Evolutionary conservation across 1,140 invertebrate species (phyloP), one percentile per base, ranked within the genome.

Genomic region (Drosophila mauritiana): DNA sequence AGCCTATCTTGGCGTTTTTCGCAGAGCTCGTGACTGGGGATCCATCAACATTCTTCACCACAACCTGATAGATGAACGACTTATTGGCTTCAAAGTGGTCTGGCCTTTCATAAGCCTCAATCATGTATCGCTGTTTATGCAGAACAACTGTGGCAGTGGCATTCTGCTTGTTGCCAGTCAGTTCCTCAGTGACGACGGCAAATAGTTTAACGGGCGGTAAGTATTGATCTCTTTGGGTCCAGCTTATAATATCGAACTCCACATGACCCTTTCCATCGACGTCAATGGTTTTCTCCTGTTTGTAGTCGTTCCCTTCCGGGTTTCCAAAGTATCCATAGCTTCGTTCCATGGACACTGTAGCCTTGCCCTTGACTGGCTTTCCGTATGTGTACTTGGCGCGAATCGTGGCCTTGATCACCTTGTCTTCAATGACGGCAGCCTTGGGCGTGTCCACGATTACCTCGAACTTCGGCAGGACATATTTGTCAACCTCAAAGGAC

Each of bases 381-480:
- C 96, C 97, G 92, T 97, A 92, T 0, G 91, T 92, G 42, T 92
- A 92, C 49, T 96, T 97, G 10, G 97, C 96, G 42, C 95, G 95
- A 11, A 99, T 94, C 22, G 96, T 96, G 7, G 96, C 96, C 12
- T 94, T 94, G 31, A 98, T 94, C 49, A 95, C 94, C 22, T 95
- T 95, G 58, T 97, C 96, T 59, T 95, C 96, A 85, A 97, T 96
- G 1, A 96, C 96, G 0, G 96, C 93, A 92, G 98, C 97, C 65
- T 96, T 94, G 1, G 97, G 96, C 0, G 97, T 94, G 52, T 97
- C 94, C 22, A 98, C 94, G 0, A 94, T 94, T 15, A 99, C 96
- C 90, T 98, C 95, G 92, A 98, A 99, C 81, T 98, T 98, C 0
- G 98, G 98, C 36, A 98, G 92, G 27, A 99, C 96, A 92, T 99